Base-by-base conservation (phyloP, 2,888 invertebrate genomes). In the Tuta absoluta region DNA sequence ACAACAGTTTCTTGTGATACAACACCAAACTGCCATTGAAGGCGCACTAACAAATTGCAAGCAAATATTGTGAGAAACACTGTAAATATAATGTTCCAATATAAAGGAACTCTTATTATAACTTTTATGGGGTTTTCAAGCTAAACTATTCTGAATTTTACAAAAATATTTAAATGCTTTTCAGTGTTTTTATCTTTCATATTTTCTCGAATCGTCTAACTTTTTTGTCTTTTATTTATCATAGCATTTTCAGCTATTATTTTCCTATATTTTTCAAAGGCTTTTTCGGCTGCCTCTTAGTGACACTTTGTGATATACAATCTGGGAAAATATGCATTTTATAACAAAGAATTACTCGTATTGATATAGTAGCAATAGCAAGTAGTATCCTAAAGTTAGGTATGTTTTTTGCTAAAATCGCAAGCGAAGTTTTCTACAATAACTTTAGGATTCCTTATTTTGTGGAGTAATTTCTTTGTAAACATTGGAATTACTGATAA, bases 1-100 rank as follows among this genome's bases (percentile, higher is more conserved):
- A 84, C 83, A 84, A 84, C 84, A 82, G 84, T 82, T 81, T 76
- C 74, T 75, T 77, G 70, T 68, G 77, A 80, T 70, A 69, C 66
- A 71, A 65, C 64, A 75, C 71, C 51, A 14, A 74, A 78, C 77
- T 81, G 84, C 84, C 77, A 78, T 84, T 75, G 74, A 88, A 89
- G 88, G 87, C 88, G 88, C 86, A 78, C 61, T 61, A 53, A 66
- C 62, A 65, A 49, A 53, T 64, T 67, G 63, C 68, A 66, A 67
- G 59, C 62, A 68, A 71, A 73, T 56, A 23, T 48, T 17, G 51
- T 56, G 56, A 33, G 8, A 56, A 56, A 56, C n/a, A 0, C 12
- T 56, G 17, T 28, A 17, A 56, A 33, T 33, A 56, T 2, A 4
- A 56, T 17, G 8, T 56, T 56, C n/a, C 17, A 24, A 23, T 33